Conservation (phyloP, 2,113 vertebrate species). For the Pelusios castaneus region DNA sequence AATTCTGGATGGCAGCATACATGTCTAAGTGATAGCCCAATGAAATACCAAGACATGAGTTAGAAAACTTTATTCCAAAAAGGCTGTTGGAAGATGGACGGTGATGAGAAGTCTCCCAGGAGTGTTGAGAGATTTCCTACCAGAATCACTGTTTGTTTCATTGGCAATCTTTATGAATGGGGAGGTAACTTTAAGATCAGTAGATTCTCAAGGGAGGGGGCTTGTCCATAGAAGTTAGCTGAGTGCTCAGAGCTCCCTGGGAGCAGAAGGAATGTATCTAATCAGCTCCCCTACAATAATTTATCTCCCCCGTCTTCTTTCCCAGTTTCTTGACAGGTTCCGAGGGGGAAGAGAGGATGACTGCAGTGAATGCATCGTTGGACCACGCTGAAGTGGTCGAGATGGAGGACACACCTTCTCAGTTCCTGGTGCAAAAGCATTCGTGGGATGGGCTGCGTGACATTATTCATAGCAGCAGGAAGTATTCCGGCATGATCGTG, state of each 20-base stretch:
- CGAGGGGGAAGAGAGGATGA: slow-evolving; percentile 84
- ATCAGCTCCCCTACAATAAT: neutral
- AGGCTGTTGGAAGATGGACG: neutral
- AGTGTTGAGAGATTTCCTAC: neutral
- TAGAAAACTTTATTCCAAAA: neutral
- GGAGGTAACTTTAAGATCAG: neutral
- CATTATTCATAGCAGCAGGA: slow-evolving; percentile 95
- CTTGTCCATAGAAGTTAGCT: neutral
- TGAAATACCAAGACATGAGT: neutral
- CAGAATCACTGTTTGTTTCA: neutral
- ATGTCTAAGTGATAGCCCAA: neutral
- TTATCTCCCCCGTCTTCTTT: neutral
- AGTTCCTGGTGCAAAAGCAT: slow-evolving; percentile 92
- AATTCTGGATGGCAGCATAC: neutral
- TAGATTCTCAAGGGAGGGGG: neutral
- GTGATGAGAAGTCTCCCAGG: neutral
- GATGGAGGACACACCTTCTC: slow-evolving; percentile 85
- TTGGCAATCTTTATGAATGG: neutral
- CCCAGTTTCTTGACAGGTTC: slow-evolving; percentile 74
- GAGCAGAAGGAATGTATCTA: neutral
- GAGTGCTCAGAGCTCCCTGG: neutral
- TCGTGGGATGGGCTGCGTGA: slow-evolving; percentile 91
- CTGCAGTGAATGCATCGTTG: slow-evolving; percentile 77
- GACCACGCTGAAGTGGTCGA: slow-evolving; percentile 84
- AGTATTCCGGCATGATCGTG: slow-evolving; percentile 89